A percentile compares a stretch with the other conserved stretches of the same genome.
Evolutionary conservation across 2,113 vertebrate genomes (phyloP).

Genomic region (Gymnobelideus leadbeateri): DNA sequence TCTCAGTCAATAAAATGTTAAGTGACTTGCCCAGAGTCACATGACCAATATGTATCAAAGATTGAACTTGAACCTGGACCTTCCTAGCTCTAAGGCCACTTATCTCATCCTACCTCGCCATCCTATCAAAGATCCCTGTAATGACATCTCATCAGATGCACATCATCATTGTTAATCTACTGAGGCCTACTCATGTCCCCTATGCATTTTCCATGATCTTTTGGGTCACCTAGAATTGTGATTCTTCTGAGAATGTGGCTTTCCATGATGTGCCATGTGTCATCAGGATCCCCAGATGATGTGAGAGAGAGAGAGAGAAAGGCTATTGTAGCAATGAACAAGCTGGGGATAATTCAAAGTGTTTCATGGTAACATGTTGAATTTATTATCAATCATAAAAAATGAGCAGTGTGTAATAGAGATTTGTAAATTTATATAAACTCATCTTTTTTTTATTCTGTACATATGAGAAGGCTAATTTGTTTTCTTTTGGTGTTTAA

Average conservation of each 20-base stretch:
- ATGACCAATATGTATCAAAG: not conserved
- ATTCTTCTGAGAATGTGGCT: not conserved
- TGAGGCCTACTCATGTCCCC: not conserved
- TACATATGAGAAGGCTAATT: not conserved
- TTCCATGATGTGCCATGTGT: not conserved
- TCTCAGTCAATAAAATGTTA: not conserved
- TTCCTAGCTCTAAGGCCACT: not conserved
- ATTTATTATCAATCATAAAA: not conserved
- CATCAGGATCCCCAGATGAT: not conserved
- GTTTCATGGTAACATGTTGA: not conserved
- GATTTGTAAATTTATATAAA: not conserved
- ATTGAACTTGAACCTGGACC: not conserved
- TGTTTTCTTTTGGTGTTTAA: not conserved
- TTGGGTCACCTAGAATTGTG: not conserved
- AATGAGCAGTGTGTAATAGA: not conserved
- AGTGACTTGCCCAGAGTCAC: not conserved
- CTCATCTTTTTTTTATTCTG: not conserved
- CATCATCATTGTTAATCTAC: not conserved
- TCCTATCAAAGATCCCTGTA: not conserved
- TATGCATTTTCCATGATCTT: not conserved
- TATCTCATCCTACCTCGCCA: not conserved
- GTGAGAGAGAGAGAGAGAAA: not conserved
- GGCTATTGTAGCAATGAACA: not conserved
- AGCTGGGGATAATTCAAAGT: not conserved
- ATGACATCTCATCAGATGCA: not conserved